Evolutionary conservation across 2,113 vertebrate genomes (phyloP).

Genomic region (Dicentrarchus labrax): DNA sequence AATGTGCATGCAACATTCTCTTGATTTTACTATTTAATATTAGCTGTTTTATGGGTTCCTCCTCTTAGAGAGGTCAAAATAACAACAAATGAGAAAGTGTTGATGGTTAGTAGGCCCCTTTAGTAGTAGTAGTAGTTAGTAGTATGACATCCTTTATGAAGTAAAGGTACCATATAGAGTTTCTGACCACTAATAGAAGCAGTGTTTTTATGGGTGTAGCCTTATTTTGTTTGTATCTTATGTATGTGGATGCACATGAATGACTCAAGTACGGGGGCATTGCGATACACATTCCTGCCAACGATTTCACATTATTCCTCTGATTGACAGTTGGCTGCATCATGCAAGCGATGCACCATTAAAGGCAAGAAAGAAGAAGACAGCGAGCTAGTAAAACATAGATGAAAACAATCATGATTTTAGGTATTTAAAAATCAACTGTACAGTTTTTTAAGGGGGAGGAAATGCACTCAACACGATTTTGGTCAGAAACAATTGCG

Average conservation of each 20-base stretch:
- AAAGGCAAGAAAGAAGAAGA: background rate
- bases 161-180: background rate
- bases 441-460: background rate
- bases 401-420: background rate
- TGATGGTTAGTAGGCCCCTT: background rate
- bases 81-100: background rate
- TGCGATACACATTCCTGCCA: background rate
- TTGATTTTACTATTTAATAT: background rate
- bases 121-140: too few relatives aligned
- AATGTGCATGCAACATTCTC: background rate
- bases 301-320: too few relatives aligned
- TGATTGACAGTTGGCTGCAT: background rate
- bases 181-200: background rate
- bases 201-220: background rate
- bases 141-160: background rate
- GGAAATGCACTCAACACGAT: background rate
- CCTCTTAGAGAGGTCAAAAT: background rate
- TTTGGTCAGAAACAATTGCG: background rate
- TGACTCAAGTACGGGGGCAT: rapidly evolving
- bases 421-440: background rate
- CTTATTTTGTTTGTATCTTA: background rate
- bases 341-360: background rate
- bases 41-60: background rate
- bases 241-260: background rate
- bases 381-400: background rate